Percentiles rank a stretch among this genome's conserved stretches.
phyloP scores from a whole-genome alignment of 2,113 vertebrate species.

The Cairina moschata region DNA sequence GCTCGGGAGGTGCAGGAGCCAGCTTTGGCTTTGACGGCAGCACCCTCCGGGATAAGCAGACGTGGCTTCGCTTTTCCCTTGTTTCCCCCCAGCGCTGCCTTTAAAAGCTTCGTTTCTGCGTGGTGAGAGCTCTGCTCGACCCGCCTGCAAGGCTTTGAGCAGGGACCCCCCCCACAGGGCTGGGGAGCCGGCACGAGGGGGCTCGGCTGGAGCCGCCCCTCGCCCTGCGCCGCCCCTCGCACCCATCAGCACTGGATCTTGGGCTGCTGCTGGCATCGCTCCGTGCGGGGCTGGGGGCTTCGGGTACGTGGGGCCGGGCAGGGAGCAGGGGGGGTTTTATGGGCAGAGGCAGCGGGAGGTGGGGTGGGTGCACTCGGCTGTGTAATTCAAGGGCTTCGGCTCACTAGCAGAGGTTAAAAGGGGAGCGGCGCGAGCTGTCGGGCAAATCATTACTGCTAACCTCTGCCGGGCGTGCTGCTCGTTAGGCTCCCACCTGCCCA shows the following conservation, averaged over 20 bases:
- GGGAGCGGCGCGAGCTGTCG: background rate
- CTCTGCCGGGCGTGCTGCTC: background rate
- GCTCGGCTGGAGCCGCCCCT: background rate
- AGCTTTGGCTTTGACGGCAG: too few species aligned
- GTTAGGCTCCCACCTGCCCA: accelerated
- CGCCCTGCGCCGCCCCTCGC: conserved; percentile 29
- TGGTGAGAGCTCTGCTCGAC: background rate
- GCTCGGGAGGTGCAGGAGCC: too few species aligned
- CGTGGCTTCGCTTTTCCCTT: background rate
- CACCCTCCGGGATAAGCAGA: too few species aligned
- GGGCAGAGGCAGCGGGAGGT: background rate
- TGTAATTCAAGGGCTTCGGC: background rate
- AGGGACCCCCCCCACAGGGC: background rate
- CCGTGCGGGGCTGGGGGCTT: background rate
- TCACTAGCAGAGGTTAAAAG: conserved; percentile 20
- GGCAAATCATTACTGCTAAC: background rate
- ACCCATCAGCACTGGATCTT: conserved; percentile 11
- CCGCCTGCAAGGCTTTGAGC: background rate
- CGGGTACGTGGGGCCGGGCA: background rate
- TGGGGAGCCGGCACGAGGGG: accelerated
- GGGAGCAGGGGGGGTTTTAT: background rate
- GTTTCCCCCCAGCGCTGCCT: accelerated
- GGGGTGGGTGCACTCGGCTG: background rate
- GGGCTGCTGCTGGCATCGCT: too few species aligned
- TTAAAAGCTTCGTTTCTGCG: background rate